Base-by-base conservation (phyloP, 1,140 invertebrate species). In the Lucilia cuprina region DNA sequence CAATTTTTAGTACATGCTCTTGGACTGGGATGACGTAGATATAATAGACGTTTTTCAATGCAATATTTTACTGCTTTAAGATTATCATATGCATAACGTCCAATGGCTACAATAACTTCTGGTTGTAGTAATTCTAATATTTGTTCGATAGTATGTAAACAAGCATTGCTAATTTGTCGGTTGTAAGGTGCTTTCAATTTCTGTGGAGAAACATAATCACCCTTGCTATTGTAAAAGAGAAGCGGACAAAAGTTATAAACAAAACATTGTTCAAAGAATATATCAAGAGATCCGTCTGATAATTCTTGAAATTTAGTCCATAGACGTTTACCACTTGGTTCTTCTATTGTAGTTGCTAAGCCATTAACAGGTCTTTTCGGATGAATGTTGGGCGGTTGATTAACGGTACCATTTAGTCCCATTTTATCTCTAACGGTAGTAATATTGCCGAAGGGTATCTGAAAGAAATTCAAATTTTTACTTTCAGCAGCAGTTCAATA, bases 361-460 rank as follows among this genome's bases (percentile, higher is more conserved):
- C 97, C 97, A 30, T 92, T 90, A 19, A 98, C 92, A 84, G 92
- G 93, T 86, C 96, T 92, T 30, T 94, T 92, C 0, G 94, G 93
- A 90, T 97, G 95, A 89, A 96, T 94, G 50, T 92, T 90, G 5
- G 89, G 85, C 35, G 97, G 97, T 89, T 95, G 95, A 0, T 89
- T 91, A 21, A 98, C 94, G 74, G 91, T 87, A 4, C 96, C 97
- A 55, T 92, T 91, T 21, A 98, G 93, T 85, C 94, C 91, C 84
- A 98, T 92, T 95, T 96, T 97, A 84, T 97, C 93, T 85, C 93
- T 93, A 0, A 97, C 96, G 85, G 94, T 93, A 74, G 91, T 93
- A 65, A 97, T 93, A 92, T 98, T 97, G 35, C 97, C 97, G 93
- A 99, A 99, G 21, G 97, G 97, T 19, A 98, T 93, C 95, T 95